A percentile compares a stretch with the other conserved stretches of the same genome.
Evolutionary conservation across 2,888 invertebrate species (phyloP).

Genomic region (Pemphredon lugubris): DNA sequence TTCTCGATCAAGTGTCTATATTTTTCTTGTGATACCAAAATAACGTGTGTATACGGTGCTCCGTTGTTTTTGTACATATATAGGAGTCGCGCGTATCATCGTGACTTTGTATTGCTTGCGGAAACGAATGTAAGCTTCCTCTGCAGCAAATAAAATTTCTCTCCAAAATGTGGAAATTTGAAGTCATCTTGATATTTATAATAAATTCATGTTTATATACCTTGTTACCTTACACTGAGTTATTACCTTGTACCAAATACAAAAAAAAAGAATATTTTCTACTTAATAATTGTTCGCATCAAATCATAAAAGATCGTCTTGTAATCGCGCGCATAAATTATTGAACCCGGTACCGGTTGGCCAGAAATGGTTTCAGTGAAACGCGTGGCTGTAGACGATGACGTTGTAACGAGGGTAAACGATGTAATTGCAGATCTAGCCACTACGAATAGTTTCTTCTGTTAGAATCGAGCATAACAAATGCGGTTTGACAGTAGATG

Average conservation of each 20-base stretch:
- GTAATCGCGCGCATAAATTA: no score
- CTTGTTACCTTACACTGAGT: constrained; percentile 32
- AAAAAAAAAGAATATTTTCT: background rate
- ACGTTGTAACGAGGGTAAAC: constrained; percentile 53
- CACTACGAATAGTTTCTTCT: constrained; percentile 17
- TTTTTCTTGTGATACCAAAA: constrained; percentile 61
- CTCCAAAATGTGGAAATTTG: background rate
- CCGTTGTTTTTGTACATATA: constrained; percentile 3
- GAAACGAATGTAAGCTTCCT: constrained; percentile 33
- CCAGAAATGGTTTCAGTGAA: constrained; percentile 22
- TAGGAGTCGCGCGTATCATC: background rate
- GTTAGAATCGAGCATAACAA: constrained; percentile 6
- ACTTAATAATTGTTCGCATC: no score
- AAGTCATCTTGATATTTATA: constrained; percentile 20
- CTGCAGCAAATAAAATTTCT: constrained; percentile 36
- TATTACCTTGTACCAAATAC: constrained; percentile 36
- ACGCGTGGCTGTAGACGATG: constrained; percentile 28
- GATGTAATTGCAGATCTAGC: constrained; percentile 46
- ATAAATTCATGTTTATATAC: constrained; percentile 38
- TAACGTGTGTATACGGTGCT: background rate
- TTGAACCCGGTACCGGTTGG: no score
- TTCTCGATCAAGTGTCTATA: constrained; percentile 66
- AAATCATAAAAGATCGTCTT: no score
- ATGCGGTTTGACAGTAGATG: constrained; percentile 19
- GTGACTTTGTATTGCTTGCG: constrained; percentile 27